phyloP scores from a whole-genome alignment of 2,888 invertebrate genomes.

The Gerris lacustris region DNA sequence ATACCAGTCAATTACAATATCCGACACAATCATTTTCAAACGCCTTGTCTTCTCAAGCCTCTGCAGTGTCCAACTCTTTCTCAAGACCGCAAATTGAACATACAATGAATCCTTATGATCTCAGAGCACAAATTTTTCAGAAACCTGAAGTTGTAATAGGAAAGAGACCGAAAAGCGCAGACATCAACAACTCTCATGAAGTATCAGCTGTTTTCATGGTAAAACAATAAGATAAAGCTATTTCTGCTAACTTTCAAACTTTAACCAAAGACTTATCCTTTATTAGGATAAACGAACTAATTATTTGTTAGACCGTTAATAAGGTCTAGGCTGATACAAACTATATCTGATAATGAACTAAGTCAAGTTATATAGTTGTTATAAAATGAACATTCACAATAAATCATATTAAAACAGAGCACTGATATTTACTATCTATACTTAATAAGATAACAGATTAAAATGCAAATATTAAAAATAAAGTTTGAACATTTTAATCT shows the following conservation, averaged over 20 bases:
- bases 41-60: neutral
- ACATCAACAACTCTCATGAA: neutral
- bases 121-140: neutral
- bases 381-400: too few species aligned
- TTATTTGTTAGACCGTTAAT: too few species aligned
- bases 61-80: neutral
- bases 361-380: too few species aligned
- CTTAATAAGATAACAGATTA: too few species aligned
- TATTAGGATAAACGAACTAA: too few species aligned
- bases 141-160: neutral
- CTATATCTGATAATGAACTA: too few species aligned
- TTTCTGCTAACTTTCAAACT: neutral
- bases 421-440: too few species aligned
- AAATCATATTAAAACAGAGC: too few species aligned
- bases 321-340: too few species aligned
- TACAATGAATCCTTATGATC: neutral
- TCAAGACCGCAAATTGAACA: neutral
- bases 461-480: too few species aligned
- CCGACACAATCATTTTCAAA: neutral
- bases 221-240: neutral
- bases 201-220: conserved; percentile 1
- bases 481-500: too few species aligned
- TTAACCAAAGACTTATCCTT: neutral
- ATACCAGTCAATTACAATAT: neutral
- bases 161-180: neutral